A percentile compares a stretch with the other conserved stretches of the same genome.
These are phyloP conservation scores for Onthophagus sagittarius DNA, from an alignment of 2,888 invertebrate genomes.

Conservation along the genomic window DNA sequence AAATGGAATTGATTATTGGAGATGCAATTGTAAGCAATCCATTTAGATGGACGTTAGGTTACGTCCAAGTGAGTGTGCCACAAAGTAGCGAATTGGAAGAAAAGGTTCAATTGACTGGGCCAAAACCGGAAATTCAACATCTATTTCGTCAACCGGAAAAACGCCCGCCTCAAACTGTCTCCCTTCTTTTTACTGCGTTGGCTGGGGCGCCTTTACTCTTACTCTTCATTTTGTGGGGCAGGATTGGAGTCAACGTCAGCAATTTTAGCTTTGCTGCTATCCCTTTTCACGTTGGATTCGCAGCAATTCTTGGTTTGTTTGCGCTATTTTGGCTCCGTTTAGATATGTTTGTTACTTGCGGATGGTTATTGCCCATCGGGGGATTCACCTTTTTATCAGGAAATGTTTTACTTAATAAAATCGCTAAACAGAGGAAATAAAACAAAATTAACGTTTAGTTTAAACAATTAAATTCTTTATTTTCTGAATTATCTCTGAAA, in stretches of 20 bases:
- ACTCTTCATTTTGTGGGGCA: slow-evolving; percentile 80
- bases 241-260: slow-evolving; percentile 80
- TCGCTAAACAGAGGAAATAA: slow-evolving; percentile 55
- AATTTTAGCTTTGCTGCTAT: slow-evolving; percentile 81
- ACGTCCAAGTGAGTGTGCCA: slow-evolving; percentile 68
- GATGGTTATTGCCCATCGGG: slow-evolving; percentile 81
- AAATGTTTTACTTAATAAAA: slow-evolving; percentile 80
- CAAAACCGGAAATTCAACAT: slow-evolving; percentile 67
- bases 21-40: slow-evolving; percentile 89
- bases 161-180: slow-evolving; percentile 82
- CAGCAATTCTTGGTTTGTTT: slow-evolving; percentile 83
- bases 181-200: slow-evolving; percentile 84
- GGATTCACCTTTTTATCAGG: slow-evolving; percentile 90
- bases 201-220: slow-evolving; percentile 79
- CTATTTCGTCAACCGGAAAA: slow-evolving; percentile 89
- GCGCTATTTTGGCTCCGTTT: slow-evolving; percentile 88
- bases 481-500: neutral
- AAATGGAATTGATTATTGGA: slow-evolving; percentile 81
- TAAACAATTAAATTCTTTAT: neutral
- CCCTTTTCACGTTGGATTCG: slow-evolving; percentile 86
- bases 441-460: neutral
- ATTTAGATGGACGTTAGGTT: slow-evolving; percentile 80
- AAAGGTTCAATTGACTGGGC: slow-evolving; percentile 42
- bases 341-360: slow-evolving; percentile 94
- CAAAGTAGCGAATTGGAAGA: slow-evolving; percentile 31